phyloP scores from a whole-genome alignment of 2,113 vertebrate genomes.

The Carlito syrichta region DNA sequence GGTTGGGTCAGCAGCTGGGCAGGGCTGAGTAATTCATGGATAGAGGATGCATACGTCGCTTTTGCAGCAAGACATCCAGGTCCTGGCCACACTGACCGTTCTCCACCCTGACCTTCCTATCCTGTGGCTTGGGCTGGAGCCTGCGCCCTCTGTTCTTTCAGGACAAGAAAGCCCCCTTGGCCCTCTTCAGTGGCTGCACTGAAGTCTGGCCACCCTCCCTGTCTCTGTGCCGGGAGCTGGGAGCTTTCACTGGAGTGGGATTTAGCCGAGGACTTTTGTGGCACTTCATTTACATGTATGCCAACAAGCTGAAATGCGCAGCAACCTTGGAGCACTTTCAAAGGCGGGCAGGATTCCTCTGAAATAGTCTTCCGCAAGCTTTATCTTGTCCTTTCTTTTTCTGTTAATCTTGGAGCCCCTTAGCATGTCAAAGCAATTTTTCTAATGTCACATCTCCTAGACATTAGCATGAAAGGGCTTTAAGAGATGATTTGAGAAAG shows the following conservation, averaged over 20 bases:
- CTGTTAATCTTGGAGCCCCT: constrained; percentile 96
- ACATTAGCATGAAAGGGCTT: constrained; percentile 98
- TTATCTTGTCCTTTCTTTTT: constrained; percentile 99
- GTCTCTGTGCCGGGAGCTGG: constrained; percentile 68
- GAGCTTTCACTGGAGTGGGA: constrained; percentile 90
- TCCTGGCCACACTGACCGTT: not conserved
- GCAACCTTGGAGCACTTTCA: constrained; percentile 99
- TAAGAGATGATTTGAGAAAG: constrained; percentile 93
- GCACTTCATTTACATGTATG: constrained; percentile 98
- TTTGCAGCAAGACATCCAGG: not conserved
- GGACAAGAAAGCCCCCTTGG: constrained; percentile 64
- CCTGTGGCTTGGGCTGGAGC: not conserved
- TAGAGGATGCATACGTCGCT: not conserved
- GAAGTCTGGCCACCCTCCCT: constrained; percentile 77
- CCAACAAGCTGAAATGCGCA: constrained; percentile 98
- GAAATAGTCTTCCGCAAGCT: constrained; percentile 98
- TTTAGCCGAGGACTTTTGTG: constrained; percentile 90
- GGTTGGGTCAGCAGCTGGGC: not conserved
- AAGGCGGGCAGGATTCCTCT: constrained; percentile 99
- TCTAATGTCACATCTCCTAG: constrained; percentile 98
- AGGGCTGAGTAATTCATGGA: not conserved
- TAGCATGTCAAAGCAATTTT: constrained; percentile 98
- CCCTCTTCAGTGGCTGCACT: constrained; percentile 32
- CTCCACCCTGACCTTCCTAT: not conserved
- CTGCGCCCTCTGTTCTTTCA: constrained; percentile 26